Conservation (phyloP, 2,113 vertebrate genomes). For the Aegithalos caudatus region DNA sequence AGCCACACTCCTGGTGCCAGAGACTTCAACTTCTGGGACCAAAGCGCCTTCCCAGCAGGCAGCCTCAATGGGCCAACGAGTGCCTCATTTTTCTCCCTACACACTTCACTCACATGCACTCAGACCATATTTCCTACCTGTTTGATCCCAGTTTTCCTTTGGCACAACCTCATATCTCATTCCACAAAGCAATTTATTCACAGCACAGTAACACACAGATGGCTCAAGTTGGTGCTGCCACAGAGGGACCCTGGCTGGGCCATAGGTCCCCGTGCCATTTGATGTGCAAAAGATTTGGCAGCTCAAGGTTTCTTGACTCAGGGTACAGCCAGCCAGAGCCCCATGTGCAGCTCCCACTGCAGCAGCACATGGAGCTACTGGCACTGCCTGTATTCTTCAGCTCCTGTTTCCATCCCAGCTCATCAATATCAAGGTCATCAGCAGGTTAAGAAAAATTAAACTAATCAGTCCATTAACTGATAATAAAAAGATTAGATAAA, state of each 20-base stretch:
- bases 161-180: not conserved
- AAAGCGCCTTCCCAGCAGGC: not conserved
- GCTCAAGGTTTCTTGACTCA: not conserved
- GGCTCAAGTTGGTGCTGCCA: not conserved
- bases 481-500: not conserved
- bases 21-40: not conserved
- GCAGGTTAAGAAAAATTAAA: not conserved
- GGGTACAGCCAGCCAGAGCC: not conserved
- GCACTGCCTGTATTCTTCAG: not conserved
- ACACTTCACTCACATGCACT: not conserved
- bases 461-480: not conserved
- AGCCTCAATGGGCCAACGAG: not conserved
- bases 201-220: no score
- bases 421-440: not conserved
- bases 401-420: not conserved
- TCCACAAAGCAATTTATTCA: not conserved
- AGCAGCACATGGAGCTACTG: accelerated
- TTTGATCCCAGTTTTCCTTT: not conserved
- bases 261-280: accelerated
- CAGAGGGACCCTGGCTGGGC: not conserved
- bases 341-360: not conserved
- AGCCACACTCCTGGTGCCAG: not conserved
- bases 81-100: accelerated
- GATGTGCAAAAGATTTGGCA: accelerated
- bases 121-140: not conserved